A percentile compares a stretch with the other conserved stretches of the same genome.
phyloP scores from a whole-genome alignment of 2,888 invertebrate genomes.

The Dasysyrphus tricinctus region DNA sequence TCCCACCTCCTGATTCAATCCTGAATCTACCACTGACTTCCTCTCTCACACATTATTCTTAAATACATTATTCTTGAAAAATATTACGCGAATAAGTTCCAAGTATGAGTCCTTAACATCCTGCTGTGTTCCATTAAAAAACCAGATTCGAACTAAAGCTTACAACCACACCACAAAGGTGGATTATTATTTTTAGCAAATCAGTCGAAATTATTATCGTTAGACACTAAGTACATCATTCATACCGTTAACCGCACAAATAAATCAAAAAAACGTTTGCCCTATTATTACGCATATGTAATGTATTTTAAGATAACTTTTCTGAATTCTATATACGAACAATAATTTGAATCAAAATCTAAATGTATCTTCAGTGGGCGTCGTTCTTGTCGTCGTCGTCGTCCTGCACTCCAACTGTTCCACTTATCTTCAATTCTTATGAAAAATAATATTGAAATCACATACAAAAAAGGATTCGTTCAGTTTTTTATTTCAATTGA shows the following conservation, averaged over 20 bases:
- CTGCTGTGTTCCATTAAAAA: conserved; percentile 56
- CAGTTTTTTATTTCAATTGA: conserved; percentile 60
- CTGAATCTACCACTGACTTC: not conserved
- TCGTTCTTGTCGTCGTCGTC: conserved; percentile 32
- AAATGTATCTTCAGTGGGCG: conserved; percentile 72
- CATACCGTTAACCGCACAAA: conserved; percentile 44
- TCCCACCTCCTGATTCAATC: not conserved
- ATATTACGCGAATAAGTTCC: not conserved
- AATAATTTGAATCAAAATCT: conserved; percentile 24
- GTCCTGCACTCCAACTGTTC: conserved; percentile 65
- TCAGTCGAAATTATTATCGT: not conserved
- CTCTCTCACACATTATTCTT: not conserved
- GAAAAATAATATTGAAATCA: conserved; percentile 33
- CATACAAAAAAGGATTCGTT: conserved; percentile 61
- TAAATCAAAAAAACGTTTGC: conserved; percentile 58
- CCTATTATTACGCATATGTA: conserved; percentile 64
- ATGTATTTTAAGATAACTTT: conserved; percentile 58
- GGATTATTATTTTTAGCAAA: conserved; percentile 48
- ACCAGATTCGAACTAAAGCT: conserved; percentile 30
- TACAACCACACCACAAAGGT: not conserved
- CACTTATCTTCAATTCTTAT: conserved; percentile 56
- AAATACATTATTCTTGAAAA: not conserved
- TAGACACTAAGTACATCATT: not conserved
- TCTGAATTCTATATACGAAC: not conserved
- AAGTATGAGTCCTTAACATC: conserved; percentile 40